These are phyloP conservation scores for Coleophora flavipennella DNA, from an alignment of 2,888 invertebrate species.

Conservation along the genomic window DNA sequence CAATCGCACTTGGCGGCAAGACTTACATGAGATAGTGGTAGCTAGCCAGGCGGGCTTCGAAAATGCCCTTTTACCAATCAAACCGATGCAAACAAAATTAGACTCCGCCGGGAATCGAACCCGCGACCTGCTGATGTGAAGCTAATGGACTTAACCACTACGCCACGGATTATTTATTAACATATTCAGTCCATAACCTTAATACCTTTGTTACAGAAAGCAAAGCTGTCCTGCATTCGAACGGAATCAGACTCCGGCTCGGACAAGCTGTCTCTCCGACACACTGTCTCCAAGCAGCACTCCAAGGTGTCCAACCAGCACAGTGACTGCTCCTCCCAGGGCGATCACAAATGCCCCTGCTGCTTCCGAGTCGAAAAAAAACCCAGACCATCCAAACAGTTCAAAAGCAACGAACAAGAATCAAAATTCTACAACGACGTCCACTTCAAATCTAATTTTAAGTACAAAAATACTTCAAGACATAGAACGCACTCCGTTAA, in stretches of 20 bases:
- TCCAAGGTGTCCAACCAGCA: slow-evolving; percentile 47
- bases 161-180: too few relatives aligned
- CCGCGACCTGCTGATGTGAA: too few relatives aligned
- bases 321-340: slow-evolving; percentile 48
- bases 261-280: slow-evolving; percentile 53
- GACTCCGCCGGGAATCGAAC: too few relatives aligned
- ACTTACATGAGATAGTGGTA: too few relatives aligned
- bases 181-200: too few relatives aligned
- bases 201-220: slow-evolving; percentile 48
- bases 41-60: too few relatives aligned
- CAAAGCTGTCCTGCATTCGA: slow-evolving; percentile 57
- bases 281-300: slow-evolving; percentile 49
- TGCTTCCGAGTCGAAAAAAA: slow-evolving; percentile 52
- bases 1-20: too few relatives aligned
- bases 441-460: slow-evolving; percentile 57
- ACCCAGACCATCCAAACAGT: slow-evolving; percentile 30
- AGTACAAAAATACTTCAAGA: slow-evolving; percentile 52
- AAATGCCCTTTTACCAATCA: too few relatives aligned
- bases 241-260: slow-evolving; percentile 64
- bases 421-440: slow-evolving; percentile 52
- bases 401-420: slow-evolving; percentile 43
- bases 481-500: slow-evolving; percentile 68
- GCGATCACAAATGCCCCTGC: slow-evolving; percentile 55
- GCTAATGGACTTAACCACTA: too few relatives aligned
- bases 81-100: too few relatives aligned